phyloP scores from a whole-genome alignment of 2,113 vertebrate species.

The Psammodynastes pulverulentus region DNA sequence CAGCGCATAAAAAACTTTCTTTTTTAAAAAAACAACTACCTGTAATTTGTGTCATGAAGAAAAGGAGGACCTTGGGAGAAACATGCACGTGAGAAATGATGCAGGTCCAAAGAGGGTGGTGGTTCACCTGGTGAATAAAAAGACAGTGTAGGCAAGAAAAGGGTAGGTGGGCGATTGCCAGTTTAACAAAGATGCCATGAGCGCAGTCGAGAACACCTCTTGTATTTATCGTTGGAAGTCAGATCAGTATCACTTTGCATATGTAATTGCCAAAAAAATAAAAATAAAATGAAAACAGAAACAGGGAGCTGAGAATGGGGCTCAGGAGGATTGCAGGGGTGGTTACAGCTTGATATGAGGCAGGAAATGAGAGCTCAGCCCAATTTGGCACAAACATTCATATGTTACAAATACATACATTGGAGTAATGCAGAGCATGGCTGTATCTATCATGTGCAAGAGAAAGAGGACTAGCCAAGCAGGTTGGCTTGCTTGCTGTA shows the following conservation, averaged over 20 bases:
- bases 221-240: slow-evolving; percentile 15
- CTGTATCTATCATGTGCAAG: not conserved
- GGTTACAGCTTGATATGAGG: not conserved
- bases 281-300: not conserved
- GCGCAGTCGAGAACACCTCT: not conserved
- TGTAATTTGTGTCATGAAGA: not conserved
- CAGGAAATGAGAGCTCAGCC: slow-evolving; percentile 3
- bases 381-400: slow-evolving; percentile 11
- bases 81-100: not conserved
- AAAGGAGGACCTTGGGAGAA: not conserved
- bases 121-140: not conserved
- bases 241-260: not conserved
- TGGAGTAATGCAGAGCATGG: not conserved
- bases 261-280: not conserved
- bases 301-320: not conserved
- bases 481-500: not conserved
- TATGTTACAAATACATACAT: slow-evolving; percentile 20
- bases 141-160: not conserved
- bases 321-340: not conserved
- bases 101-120: not conserved
- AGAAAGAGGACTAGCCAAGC: not conserved
- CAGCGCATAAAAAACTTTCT: not conserved
- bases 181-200: not conserved
- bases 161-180: too few relatives aligned
- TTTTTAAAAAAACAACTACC: too few relatives aligned